Conservation (phyloP, 2,113 vertebrate species). For the Oncorhynchus mykiss region DNA sequence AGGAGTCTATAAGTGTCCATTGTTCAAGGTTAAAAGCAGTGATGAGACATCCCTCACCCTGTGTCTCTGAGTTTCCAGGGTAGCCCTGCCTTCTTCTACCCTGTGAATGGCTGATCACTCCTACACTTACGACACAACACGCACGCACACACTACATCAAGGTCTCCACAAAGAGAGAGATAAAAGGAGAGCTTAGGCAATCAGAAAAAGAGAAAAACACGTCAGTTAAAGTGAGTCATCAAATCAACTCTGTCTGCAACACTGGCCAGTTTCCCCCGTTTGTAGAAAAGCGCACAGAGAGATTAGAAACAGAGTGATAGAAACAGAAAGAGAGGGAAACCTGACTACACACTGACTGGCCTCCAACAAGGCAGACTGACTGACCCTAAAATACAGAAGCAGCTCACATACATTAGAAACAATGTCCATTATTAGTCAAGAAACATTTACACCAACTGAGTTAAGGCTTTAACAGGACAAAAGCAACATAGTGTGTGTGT, state of each 20-base stretch:
- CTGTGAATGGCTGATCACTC: slow-evolving; percentile 72
- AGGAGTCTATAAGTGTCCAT: slow-evolving; percentile 47
- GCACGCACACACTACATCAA: slow-evolving; percentile 9
- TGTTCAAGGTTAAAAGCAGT: slow-evolving; percentile 40
- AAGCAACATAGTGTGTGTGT: slow-evolving; percentile 48
- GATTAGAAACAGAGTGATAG: background rate
- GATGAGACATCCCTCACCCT: slow-evolving; percentile 60
- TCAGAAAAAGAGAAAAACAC: slow-evolving; percentile 19
- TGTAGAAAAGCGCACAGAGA: background rate
- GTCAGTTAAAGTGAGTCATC: slow-evolving; percentile 41
- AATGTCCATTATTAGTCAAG: slow-evolving; percentile 48
- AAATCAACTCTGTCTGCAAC: slow-evolving; percentile 25
- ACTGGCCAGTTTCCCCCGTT: slow-evolving; percentile 20
- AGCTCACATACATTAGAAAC: slow-evolving; percentile 58
- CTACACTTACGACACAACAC: slow-evolving; percentile 59
- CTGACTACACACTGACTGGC: slow-evolving; percentile 23
- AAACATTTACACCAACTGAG: slow-evolving; percentile 55
- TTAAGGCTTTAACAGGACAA: slow-evolving; percentile 76
- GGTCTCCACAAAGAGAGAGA: slow-evolving; percentile 9
- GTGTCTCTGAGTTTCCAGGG: slow-evolving; percentile 14
- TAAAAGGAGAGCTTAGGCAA: slow-evolving; percentile 24
- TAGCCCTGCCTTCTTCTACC: slow-evolving; percentile 39
- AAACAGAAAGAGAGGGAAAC: background rate
- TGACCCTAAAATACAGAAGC: slow-evolving; percentile 49
- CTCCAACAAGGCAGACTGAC: slow-evolving; percentile 31